These are phyloP conservation scores for Perdita meconis DNA, from an alignment of 2,888 invertebrate genomes.

Conservation along the genomic window DNA sequence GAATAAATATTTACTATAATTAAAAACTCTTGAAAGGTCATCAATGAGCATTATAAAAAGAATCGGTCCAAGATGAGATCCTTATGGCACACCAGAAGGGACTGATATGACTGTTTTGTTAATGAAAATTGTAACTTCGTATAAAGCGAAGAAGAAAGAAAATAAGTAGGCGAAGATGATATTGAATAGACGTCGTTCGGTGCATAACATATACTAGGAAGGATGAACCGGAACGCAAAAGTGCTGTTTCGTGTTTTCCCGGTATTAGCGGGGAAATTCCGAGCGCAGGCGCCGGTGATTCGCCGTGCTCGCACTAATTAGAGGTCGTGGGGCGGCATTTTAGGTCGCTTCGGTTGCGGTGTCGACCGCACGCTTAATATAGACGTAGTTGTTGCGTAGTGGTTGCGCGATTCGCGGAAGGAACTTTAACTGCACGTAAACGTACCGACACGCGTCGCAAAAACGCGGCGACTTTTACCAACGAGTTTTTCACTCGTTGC, in stretches of 20 bases:
- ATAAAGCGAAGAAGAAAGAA: background rate
- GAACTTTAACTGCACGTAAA: constrained; percentile 17
- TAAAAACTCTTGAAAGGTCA: no score
- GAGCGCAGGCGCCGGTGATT: constrained; percentile 51
- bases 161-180: background rate
- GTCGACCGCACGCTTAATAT: constrained; percentile 54
- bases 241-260: constrained; percentile 74
- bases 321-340: constrained; percentile 48
- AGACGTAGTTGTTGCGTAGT: constrained; percentile 47
- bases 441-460: constrained; percentile 7
- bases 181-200: background rate
- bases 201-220: background rate
- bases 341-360: constrained; percentile 50
- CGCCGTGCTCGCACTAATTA: constrained; percentile 60
- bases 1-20: no score
- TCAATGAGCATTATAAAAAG: no score
- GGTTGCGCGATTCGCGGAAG: constrained; percentile 24
- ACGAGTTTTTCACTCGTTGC: background rate
- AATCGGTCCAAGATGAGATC: no score
- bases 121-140: no score
- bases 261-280: constrained; percentile 67
- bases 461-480: background rate
- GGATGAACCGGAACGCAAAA: constrained; percentile 43
- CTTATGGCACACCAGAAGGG: no score
- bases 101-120: no score